Evolutionary conservation across 2,797 vertebrate species (phyloP).

Genomic region (Alcedo quadribrachys): DNA sequence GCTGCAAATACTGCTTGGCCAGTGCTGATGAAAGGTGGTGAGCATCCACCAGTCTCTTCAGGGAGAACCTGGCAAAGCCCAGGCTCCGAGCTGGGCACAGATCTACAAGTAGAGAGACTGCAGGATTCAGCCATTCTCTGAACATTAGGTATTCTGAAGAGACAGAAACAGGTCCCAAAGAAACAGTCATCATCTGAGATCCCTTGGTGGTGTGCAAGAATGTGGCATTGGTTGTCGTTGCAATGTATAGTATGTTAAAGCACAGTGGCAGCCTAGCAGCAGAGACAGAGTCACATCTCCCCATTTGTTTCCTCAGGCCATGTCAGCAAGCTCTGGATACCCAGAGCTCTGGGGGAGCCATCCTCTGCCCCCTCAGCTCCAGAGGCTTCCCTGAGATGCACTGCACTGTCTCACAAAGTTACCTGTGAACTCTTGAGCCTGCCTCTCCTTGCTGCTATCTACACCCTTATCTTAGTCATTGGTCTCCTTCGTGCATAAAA

Average conservation of each 20-base stretch:
- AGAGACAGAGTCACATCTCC: neutral
- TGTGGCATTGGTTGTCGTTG: neutral
- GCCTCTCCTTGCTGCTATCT: neutral
- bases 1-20: neutral
- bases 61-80: neutral
- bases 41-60: neutral
- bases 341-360: neutral
- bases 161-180: neutral
- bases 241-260: neutral
- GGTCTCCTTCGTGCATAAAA: neutral
- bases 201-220: neutral
- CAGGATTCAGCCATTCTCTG: constrained; percentile 13
- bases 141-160: neutral
- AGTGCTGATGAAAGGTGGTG: neutral
- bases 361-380: neutral
- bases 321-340: neutral
- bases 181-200: neutral
- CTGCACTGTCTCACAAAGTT: neutral
- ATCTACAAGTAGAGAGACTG: neutral
- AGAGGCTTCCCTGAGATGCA: neutral
- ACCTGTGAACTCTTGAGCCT: neutral
- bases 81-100: neutral
- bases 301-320: neutral
- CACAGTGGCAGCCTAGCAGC: neutral
- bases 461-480: neutral